A percentile compares a stretch with the other conserved stretches of the same genome.
Conservation (phyloP, 2,113 vertebrate genomes). For the Macaca fascicularis region T2T-MFA8v1.1 NC_088389.1:82302001-82302500, state of each 20-base stretch:
- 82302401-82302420: constrained; percentile 88
- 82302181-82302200: not conserved
- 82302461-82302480: constrained; percentile 83
- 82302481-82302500: constrained; percentile 75
- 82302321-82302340: constrained; percentile 79
- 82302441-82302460: constrained; percentile 85
- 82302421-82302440: constrained; percentile 87
- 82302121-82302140: not conserved
- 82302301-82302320: constrained; percentile 70
- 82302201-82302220: not conserved
- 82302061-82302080: not conserved
- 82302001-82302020: not conserved
- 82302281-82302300: constrained; percentile 74
- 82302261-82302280: constrained; percentile 26
- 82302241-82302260: constrained; percentile 10
- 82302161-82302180: not conserved
- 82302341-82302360: constrained; percentile 88
- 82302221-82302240: not conserved
- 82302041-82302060: not conserved
- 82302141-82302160: not conserved
- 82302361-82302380: constrained; percentile 89
- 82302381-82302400: constrained; percentile 87
- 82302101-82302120: not conserved
- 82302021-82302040: not conserved
- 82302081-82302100: not conserved